A percentile compares a stretch with the other conserved stretches of the same genome.
phyloP scores from a whole-genome alignment of 53 echinoderm and acorn worm species.

The Temnopleurus reevesii region DNA sequence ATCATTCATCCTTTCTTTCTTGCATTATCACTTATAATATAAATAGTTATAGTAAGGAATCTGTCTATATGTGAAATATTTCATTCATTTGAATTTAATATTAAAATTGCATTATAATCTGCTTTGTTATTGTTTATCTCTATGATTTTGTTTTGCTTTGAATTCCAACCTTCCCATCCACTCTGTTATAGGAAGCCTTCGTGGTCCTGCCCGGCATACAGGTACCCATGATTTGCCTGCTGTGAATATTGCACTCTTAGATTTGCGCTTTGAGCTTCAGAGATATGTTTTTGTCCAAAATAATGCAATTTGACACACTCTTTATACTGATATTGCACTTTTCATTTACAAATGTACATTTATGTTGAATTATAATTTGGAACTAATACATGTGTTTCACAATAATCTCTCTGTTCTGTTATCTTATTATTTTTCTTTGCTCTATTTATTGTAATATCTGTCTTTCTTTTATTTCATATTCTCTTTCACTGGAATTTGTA shows the following conservation, averaged over 20 bases:
- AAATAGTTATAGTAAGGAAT: no score
- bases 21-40: no score
- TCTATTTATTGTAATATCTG: neutral
- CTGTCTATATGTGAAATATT: no score
- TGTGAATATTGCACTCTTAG: neutral
- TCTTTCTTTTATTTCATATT: neutral
- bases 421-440: neutral
- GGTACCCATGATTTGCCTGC: slow-evolving; percentile 14
- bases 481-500: no score
- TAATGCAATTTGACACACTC: neutral
- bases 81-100: no score
- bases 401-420: neutral
- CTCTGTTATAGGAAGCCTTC: slow-evolving; percentile 17
- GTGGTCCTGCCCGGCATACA: slow-evolving; percentile 34
- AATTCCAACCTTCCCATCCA: neutral
- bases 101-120: no score
- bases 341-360: neutral
- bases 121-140: neutral
- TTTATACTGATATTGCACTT: neutral
- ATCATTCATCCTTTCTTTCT: no score
- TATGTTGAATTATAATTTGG: neutral
- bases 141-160: neutral
- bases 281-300: neutral
- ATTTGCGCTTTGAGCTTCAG: neutral
- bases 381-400: neutral